Percentiles rank a stretch among this genome's conserved stretches.
Evolutionary conservation across 2,797 vertebrate genomes (phyloP).

Genomic region (Syngnathus rostellatus): DNA sequence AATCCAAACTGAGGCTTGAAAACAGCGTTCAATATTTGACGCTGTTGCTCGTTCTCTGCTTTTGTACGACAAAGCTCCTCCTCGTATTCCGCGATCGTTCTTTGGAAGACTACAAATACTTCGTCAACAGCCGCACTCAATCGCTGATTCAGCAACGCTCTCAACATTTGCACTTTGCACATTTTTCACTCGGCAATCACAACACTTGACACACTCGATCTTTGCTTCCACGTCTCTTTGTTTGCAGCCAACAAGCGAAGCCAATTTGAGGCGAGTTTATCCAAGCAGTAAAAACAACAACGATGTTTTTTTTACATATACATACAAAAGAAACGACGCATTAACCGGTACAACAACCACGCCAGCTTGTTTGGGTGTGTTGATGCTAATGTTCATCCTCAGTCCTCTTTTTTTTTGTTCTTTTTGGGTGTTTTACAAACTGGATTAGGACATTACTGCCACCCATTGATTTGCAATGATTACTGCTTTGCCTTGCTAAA

Average conservation of each 20-base stretch:
- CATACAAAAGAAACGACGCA: not conserved
- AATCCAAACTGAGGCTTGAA: not conserved
- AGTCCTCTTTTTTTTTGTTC: not conserved
- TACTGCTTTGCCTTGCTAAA: not conserved
- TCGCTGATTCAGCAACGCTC: constrained; percentile 5
- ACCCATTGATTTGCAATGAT: not conserved
- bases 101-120: constrained; percentile 1
- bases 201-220: not conserved
- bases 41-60: not conserved
- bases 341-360: not conserved
- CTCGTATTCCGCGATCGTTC: not conserved
- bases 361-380: not conserved
- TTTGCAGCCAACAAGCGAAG: not conserved
- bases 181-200: constrained; percentile 1
- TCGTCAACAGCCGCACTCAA: not conserved
- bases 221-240: not conserved
- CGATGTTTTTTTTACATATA: not conserved
- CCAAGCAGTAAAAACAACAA: not conserved
- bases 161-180: constrained; percentile 4
- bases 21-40: not conserved
- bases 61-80: not conserved
- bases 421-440: not conserved
- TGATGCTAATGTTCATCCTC: not conserved
- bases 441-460: not conserved
- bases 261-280: not conserved